Conservation (phyloP, 2,113 vertebrate genomes). For the Guaruba guarouba region DNA sequence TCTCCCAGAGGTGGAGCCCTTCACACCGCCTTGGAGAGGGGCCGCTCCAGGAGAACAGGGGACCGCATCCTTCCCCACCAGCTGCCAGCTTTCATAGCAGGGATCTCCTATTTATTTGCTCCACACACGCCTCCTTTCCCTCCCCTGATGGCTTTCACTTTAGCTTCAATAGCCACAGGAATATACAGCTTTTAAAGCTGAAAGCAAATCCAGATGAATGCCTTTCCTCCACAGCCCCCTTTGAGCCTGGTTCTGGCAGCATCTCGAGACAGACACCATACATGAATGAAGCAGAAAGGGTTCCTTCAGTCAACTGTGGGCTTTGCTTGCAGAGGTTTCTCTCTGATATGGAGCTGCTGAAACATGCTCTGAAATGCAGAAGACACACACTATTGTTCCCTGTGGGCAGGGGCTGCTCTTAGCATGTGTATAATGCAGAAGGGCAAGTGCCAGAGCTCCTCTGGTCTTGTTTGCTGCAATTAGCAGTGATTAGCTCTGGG, state of each 20-base stretch:
- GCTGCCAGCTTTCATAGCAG: not conserved
- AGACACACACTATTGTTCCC: not conserved
- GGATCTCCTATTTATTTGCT: not conserved
- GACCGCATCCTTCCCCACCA: not conserved
- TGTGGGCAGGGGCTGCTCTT: not conserved
- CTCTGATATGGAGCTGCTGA: not conserved
- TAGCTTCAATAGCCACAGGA: not conserved
- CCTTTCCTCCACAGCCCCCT: not conserved
- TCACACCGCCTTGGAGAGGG: not conserved
- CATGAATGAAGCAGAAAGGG: slow-evolving; percentile 11
- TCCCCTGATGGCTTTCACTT: not conserved
- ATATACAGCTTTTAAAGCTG: not conserved
- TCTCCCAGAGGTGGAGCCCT: not conserved
- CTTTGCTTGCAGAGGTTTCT: not conserved
- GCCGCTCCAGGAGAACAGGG: not conserved
- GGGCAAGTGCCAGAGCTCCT: slow-evolving; percentile 45
- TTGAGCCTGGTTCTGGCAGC: slow-evolving; percentile 2
- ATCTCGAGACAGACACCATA: not conserved
- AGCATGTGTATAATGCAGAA: slow-evolving; percentile 36
- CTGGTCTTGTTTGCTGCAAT: slow-evolving; percentile 42
- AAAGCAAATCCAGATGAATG: not conserved
- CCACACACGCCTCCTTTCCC: not conserved
- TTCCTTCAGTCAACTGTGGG: not conserved
- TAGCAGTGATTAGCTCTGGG: slow-evolving; percentile 54
- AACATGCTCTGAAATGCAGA: slow-evolving; percentile 29